Percentiles rank a stretch among this genome's conserved stretches.
These are phyloP conservation scores for Thereva unica DNA, from an alignment of 2,888 invertebrate species.

Conservation along the genomic window DNA sequence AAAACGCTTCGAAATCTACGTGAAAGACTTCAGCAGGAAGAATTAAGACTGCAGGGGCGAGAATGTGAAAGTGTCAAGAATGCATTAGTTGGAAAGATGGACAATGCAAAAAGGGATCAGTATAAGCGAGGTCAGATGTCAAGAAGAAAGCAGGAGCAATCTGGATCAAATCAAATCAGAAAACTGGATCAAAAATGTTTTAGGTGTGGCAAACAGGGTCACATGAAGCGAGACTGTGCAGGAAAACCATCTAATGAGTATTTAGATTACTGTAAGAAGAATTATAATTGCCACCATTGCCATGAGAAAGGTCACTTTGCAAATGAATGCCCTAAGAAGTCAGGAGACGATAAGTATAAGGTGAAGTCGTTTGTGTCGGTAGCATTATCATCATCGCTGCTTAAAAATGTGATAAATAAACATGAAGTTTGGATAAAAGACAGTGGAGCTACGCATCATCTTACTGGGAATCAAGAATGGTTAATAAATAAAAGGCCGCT, in stretches of 20 bases:
- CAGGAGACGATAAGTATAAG: no score
- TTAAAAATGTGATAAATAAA: background rate
- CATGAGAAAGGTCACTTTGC: constrained; percentile 2
- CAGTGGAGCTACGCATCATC: constrained; percentile 5
- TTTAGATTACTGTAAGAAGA: background rate
- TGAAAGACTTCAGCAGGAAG: no score
- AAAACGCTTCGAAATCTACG: no score
- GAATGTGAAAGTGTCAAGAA: background rate
- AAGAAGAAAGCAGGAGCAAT: background rate
- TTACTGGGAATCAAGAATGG: constrained; percentile 5
- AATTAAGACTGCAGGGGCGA: background rate
- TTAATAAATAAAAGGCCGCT: background rate
- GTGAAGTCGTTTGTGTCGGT: background rate
- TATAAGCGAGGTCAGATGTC: background rate
- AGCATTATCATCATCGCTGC: background rate
- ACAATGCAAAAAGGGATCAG: background rate
- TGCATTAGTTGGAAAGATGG: background rate
- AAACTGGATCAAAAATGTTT: no score
- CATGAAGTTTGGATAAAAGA: constrained; percentile 4
- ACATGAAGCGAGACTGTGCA: background rate
- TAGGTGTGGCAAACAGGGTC: no score
- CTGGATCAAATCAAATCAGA: background rate
- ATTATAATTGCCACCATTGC: background rate
- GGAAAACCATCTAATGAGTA: background rate
- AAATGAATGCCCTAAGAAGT: background rate